These are phyloP conservation scores for Muscicapa comitata DNA, from an alignment of 2,797 vertebrate species.

Conservation along the genomic window DNA sequence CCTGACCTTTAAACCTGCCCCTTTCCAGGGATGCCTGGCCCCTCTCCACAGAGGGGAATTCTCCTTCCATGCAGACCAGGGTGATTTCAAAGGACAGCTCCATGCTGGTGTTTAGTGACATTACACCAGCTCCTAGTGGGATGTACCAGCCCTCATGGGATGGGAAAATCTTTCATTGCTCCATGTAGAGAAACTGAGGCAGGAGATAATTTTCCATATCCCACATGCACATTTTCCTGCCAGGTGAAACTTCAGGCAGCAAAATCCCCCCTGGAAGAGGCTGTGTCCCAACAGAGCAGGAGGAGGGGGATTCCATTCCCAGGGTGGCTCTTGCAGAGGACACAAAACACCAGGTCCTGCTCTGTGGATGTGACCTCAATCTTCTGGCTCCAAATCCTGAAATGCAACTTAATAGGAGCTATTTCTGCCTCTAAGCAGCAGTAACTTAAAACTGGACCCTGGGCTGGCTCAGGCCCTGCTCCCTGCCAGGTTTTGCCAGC, in stretches of 20 bases:
- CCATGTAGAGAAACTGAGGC: not conserved
- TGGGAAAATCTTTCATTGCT: not conserved
- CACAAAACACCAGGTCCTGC: not conserved
- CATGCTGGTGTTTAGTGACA: not conserved
- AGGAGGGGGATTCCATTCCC: not conserved
- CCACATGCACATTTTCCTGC: accelerated
- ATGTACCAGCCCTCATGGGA: accelerated
- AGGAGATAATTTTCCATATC: not conserved
- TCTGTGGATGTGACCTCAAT: not conserved
- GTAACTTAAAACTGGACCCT: constrained; percentile 5
- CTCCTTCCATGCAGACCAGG: not conserved
- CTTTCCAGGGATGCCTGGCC: not conserved
- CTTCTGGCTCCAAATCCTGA: not conserved
- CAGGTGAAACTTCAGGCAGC: not conserved
- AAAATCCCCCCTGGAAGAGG: not conserved
- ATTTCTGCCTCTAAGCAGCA: constrained; percentile 38
- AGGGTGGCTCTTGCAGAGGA: not conserved
- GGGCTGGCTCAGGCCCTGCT: not conserved
- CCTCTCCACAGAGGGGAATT: not conserved
- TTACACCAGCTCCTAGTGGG: not conserved
- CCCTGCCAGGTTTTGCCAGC: not conserved
- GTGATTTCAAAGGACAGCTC: not conserved
- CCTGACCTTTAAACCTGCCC: not conserved
- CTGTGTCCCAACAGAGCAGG: not conserved
- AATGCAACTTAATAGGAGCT: constrained; percentile 48